Base-by-base conservation (phyloP, 2,113 vertebrate species). In the Calyptommatus sinebrachiatus region DNA sequence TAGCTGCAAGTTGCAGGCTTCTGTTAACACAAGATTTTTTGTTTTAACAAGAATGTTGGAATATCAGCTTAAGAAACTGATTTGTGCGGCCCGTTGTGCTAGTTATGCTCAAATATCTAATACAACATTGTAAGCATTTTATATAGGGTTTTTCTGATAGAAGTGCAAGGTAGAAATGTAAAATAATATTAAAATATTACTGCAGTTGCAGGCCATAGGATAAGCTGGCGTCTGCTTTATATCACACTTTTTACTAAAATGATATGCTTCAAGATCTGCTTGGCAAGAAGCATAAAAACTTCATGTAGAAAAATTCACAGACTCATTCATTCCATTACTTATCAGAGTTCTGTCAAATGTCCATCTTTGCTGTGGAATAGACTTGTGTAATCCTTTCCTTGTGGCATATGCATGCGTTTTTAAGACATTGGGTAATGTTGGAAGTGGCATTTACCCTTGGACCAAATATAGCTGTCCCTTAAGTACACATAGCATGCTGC, bases 191-290 rank as follows among this genome's bases (percentile, higher is more conserved):
- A 7, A 28, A 79, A 9, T 79, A 28, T 79, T 74, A 46, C 86
- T 85, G 83, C 83, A 83, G 69, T 88, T 78, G 72, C 86, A 86
- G 87, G 87, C 91, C 85, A 85, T 87, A 88, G 88, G 88, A 89
- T 86, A 88, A 85, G 80, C 86, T 84, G 21, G 50, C 61, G 41
- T 31, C 79, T 16, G 22, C 50, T 57, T 48, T 10, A 31, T n/a
- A n/a, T 26, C 35, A 2, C 46, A 70, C 21, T 76, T 70, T 76
- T 61, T 78, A 65, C 29, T 50, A 53, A n/a, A 70, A 45, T 70
- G 50, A 70, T 18, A 20, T 29, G 57, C 21, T 70, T 76, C 73
- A 76, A 70, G 70, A 76, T 8, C 41, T 70, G 66, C 61, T 70
- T 65, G 45, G n/a, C 31, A 76, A 81, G 73, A 57, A 18, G 73